phyloP scores from a whole-genome alignment of 2,888 invertebrate species.

The Yponomeuta evonymella region DNA sequence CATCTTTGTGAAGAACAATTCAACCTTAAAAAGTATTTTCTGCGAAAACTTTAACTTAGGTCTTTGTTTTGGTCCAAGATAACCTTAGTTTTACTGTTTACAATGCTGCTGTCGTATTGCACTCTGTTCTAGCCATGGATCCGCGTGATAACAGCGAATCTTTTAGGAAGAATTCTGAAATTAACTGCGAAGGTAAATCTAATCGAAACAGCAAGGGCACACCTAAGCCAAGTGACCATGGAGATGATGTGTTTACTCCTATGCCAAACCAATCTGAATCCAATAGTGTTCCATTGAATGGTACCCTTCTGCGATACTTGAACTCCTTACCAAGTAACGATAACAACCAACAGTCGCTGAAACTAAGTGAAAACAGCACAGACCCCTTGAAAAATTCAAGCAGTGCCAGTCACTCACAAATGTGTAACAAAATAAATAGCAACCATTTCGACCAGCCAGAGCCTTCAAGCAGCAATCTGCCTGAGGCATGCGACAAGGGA shows the following conservation, averaged over 20 bases:
- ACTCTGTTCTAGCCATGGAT: constrained; percentile 58
- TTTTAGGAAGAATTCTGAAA: constrained; percentile 39
- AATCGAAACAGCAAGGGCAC: constrained; percentile 37
- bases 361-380: constrained; percentile 30
- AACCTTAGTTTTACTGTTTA: constrained; percentile 29
- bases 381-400: constrained; percentile 32
- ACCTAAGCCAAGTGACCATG: constrained; percentile 39
- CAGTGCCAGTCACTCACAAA: constrained; percentile 31
- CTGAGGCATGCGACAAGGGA: constrained; percentile 39
- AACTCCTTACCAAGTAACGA: constrained; percentile 37
- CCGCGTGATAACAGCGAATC: constrained; percentile 46
- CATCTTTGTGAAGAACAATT: neutral
- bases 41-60: neutral
- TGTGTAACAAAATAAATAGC: constrained; percentile 34
- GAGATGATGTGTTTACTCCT: constrained; percentile 52
- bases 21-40: neutral
- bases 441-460: constrained; percentile 33
- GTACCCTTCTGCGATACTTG: constrained; percentile 35
- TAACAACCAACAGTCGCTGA: constrained; percentile 29
- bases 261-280: constrained; percentile 44
- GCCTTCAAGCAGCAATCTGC: constrained; percentile 19
- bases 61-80: constrained; percentile 11
- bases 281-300: constrained; percentile 43
- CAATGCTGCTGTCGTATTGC: constrained; percentile 63
- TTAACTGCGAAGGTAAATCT: constrained; percentile 44